Base-by-base conservation (phyloP, 2,113 vertebrate species). In the Labeo rohita region DNA sequence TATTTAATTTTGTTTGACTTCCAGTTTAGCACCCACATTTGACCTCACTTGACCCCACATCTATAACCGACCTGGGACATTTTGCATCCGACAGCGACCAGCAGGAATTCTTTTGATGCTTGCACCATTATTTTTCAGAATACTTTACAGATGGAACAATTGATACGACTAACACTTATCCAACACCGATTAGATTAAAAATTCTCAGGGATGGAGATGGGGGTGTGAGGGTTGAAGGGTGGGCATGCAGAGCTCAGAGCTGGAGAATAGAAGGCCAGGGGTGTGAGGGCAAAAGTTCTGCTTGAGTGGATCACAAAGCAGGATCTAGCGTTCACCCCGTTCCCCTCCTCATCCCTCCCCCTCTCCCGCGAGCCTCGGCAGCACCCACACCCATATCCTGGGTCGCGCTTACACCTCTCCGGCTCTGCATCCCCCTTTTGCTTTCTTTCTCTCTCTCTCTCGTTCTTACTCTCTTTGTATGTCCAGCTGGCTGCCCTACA, bases 401-500 rank as follows among this genome's bases (percentile, higher is more conserved):
- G 87, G 90, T 90, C 89, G 90, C 90, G 84, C 91, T 92, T 90
- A 92, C 91, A 94, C 91, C 93, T 94, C 93, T 93, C 90, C 66
- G 72, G 86, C 85, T 91, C 86, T 81, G 52, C 85, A 66, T 68
- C 76, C 65, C 85, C 54, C 74, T 88, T 87, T 77, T 77, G 75
- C 75, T 77, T 77, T 77, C 49, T 54, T 77, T 90, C 84, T 88
- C 87, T 88, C 92, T 91, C 91, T 92, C 90, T 63, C 72, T 84
- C 91, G 84, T 87, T 74, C 93, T 93, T 87, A 91, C 90, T 91
- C 91, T 93, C 93, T 95, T 94, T 95, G 94, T 95, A 94, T 91
- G 90, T 93, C 94, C 95, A 95, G 95, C 94, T 96, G 95, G 95
- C 94, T 92, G 91, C 34, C 59, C 90, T 92, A 95, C 94, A 95